Conservation (phyloP, 2,113 vertebrate genomes). For the Corythornis madagascariensis region DNA sequence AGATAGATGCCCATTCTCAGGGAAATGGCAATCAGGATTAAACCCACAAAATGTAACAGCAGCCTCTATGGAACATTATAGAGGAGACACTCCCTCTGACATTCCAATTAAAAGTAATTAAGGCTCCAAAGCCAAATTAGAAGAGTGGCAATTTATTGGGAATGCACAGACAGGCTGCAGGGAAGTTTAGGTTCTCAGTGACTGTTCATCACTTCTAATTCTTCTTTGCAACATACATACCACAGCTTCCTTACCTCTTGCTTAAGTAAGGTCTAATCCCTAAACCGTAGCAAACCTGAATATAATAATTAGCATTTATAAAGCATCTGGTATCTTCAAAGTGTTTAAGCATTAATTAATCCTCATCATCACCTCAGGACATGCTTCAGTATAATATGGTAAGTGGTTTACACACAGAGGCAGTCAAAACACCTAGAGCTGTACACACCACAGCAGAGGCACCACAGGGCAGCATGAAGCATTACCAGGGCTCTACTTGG, state of each 20-base stretch:
- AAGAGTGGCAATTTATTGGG: conserved; percentile 18
- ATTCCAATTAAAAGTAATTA: not conserved
- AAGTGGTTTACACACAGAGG: conserved; percentile 2
- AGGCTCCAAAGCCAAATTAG: conserved; percentile 14
- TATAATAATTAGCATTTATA: conserved; percentile 56
- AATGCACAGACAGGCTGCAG: conserved; percentile 20
- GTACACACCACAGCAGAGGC: not conserved
- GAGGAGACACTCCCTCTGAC: not conserved
- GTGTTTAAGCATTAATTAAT: conserved; percentile 26
- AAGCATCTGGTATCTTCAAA: conserved; percentile 30
- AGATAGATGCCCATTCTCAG: not conserved
- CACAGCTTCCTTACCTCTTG: not conserved
- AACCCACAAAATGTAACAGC: not conserved
- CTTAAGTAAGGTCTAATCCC: conserved; percentile 25
- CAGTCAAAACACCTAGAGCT: not conserved
- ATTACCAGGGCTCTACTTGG: not conserved
- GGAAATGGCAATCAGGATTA: not conserved
- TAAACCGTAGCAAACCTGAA: conserved; percentile 13
- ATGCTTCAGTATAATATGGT: not conserved
- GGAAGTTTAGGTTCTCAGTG: not conserved
- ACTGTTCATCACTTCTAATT: conserved; percentile 20
- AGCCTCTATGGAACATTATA: not conserved
- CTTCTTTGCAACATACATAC: not conserved
- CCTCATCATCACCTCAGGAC: not conserved
- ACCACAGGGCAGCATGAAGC: not conserved